Conservation (phyloP, 2,797 vertebrate species). For the Pipistrellus pipistrellus region DNA sequence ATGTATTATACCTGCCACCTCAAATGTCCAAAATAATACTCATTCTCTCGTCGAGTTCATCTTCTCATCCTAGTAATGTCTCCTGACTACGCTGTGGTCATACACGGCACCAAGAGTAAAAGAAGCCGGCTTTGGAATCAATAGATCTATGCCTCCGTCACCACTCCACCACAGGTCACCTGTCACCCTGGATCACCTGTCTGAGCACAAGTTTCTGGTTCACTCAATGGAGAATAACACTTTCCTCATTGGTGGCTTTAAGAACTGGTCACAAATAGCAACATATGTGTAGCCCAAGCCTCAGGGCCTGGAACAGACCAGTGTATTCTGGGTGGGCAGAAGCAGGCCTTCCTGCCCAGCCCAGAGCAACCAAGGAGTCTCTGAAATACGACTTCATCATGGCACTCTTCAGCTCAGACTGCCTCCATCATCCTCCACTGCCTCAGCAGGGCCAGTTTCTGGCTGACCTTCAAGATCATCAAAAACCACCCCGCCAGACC, state of each 20-base stretch:
- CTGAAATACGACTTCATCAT: not conserved
- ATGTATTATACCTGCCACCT: slow-evolving; percentile 66
- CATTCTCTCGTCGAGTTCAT: not conserved
- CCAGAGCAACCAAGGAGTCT: not conserved
- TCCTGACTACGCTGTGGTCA: not conserved
- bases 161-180: not conserved
- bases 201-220: not conserved
- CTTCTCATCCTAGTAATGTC: not conserved
- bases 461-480: slow-evolving; percentile 45
- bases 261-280: not conserved
- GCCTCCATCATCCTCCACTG: not conserved
- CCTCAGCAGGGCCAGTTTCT: not conserved
- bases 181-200: not conserved
- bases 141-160: not conserved
- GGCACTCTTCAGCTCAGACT: not conserved
- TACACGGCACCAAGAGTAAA: not conserved
- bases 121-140: not conserved
- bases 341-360: not conserved
- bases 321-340: not conserved
- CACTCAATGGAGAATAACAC: not conserved
- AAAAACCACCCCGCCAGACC: not conserved
- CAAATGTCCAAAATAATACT: slow-evolving; percentile 2
- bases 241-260: not conserved
- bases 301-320: not conserved
- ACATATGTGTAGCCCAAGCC: not conserved